Conservation (phyloP, 1,140 invertebrate species). For the Colletes latitarsis region DNA sequence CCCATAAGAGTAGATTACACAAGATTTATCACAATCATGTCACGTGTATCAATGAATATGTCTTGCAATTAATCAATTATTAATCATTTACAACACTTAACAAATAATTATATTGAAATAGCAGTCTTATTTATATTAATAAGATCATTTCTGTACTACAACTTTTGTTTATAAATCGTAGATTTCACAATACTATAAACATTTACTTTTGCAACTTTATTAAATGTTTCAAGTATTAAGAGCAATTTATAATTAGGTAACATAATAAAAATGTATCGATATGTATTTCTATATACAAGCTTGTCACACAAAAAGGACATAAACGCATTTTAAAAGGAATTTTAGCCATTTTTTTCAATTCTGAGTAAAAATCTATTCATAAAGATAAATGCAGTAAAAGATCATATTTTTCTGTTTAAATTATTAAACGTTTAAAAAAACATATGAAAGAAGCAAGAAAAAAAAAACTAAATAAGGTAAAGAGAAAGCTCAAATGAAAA, state of each 20-base stretch:
- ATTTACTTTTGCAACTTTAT: constrained; percentile 17
- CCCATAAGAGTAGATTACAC: constrained; percentile 28
- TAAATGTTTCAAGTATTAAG: constrained; percentile 22
- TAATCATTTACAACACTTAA: constrained; percentile 21
- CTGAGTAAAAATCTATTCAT: not conserved
- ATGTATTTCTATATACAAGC: constrained; percentile 14
- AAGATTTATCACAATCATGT: constrained; percentile 46
- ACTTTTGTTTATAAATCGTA: constrained; percentile 24
- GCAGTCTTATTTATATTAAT: constrained; percentile 34
- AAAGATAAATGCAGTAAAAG: constrained; percentile 46
- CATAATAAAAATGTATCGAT: constrained; percentile 12
- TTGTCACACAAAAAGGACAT: not conserved
- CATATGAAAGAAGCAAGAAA: not conserved
- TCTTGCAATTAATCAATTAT: not conserved
- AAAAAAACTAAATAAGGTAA: not conserved
- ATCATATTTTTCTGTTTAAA: constrained; percentile 13
- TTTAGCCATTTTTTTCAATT: constrained; percentile 7
- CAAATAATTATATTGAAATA: constrained; percentile 26
- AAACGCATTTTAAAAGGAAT: not conserved
- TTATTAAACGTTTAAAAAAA: not conserved
- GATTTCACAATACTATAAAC: constrained; percentile 22
- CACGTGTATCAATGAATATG: constrained; percentile 32
- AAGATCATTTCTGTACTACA: constrained; percentile 36
- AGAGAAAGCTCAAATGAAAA: constrained; percentile 14
- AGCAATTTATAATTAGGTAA: constrained; percentile 10